Conservation (phyloP, 2,797 vertebrate genomes). For the Aotus griseimembra region DNA sequence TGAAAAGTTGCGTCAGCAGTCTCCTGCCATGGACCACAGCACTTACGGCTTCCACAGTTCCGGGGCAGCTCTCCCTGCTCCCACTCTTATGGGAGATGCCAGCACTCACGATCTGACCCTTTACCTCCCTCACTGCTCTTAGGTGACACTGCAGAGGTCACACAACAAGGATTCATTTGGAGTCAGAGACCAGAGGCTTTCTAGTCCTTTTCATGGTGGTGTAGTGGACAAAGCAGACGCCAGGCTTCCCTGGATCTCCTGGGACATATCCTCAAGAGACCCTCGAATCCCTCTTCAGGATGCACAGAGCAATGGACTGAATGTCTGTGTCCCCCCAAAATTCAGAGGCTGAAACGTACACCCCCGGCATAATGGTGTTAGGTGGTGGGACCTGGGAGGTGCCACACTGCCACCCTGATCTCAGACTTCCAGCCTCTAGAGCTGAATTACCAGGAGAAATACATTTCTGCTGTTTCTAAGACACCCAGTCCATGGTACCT, state of each 20-base stretch:
- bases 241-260: rapidly evolving
- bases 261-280: rapidly evolving
- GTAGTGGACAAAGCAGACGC: rapidly evolving
- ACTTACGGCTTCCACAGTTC: not conserved
- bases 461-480: rapidly evolving
- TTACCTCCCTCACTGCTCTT: not conserved
- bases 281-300: not conserved
- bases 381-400: not conserved
- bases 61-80: too few relatives aligned
- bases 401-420: not conserved
- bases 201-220: too few relatives aligned
- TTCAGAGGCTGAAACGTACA: not conserved
- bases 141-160: not conserved
- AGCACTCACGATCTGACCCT: not conserved
- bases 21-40: not conserved
- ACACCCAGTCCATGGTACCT: not conserved
- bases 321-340: not conserved
- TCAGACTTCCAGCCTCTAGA: not conserved
- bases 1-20: not conserved
- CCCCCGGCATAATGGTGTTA: not conserved
- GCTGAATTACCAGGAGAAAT: not conserved
- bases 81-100: not conserved
- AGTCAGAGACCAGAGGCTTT: not conserved
- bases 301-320: too few relatives aligned
- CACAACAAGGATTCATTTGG: not conserved